Evolutionary conservation across 2,113 vertebrate species (phyloP), one percentile per base, ranked within the genome.

Genomic region (Dipodomys ordii): DNA sequence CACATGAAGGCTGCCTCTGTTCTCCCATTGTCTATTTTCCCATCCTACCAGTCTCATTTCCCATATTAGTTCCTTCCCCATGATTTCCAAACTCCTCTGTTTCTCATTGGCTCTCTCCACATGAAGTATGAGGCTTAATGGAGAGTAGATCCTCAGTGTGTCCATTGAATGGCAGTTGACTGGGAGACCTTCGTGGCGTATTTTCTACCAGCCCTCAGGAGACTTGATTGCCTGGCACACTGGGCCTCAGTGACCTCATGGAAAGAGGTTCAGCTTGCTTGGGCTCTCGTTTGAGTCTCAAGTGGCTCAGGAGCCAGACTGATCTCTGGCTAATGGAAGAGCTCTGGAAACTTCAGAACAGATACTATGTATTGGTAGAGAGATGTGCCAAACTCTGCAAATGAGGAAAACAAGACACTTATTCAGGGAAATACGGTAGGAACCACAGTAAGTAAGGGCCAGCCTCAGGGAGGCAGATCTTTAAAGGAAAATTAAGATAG

Each of bases 401-500:
- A 30, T 2, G 19, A 80, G 79, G 15, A 68, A 80, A 25, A 67
- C 62, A 27, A 49, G 74, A 57, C 6, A 23, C 77, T 25, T 80
- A 35, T 83, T 88, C 67, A 76, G 81, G 81, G 67, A 87, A 80
- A 81, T 22, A 30, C 8, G 23, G 72, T 57, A 65, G 87, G 86
- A 94, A 28, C 23, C 30, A 53, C 49, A 82, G 73, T 79, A 78
- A 90, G 35, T 72, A 88, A 94, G 92, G 67, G 64, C 64, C 81
- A 83, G 77, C 32, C 86, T 87, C 76, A 1, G 72, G 69, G 80
- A 88, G 83, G 67, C 65, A 83, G 30, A 65, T 77, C 76, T 91
- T 83, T 90, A 80, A 83, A 88, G 92, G 85, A 83, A 83, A 92
- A 94, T 68, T 74, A 83, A 78, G 87, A 57, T 25, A 5, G 27